Evolutionary conservation across 2,797 vertebrate species (phyloP).

Genomic region (Micrastur ruficollis): DNA sequence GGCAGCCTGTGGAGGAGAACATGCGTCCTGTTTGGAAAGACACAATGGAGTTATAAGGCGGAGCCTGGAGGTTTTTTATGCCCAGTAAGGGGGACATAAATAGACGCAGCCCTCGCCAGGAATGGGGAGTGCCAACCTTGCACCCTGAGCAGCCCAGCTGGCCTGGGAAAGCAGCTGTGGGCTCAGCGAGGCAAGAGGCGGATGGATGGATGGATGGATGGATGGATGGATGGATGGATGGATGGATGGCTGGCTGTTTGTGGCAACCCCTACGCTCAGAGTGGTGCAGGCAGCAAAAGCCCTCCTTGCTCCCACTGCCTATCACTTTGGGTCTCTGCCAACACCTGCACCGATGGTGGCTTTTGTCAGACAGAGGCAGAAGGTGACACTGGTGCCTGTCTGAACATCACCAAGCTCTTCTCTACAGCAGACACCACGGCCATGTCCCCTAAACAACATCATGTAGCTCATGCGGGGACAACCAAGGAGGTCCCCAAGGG

Average conservation of each 20-base stretch:
- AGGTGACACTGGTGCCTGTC: background rate
- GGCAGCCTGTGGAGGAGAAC: background rate
- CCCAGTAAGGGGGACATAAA: background rate
- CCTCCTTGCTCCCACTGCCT: background rate
- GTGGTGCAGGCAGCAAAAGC: background rate
- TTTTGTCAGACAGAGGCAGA: background rate
- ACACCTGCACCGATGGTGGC: background rate
- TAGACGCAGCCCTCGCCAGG: background rate
- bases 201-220: background rate
- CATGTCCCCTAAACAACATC: background rate
- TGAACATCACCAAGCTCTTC: background rate
- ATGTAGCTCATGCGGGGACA: accelerated
- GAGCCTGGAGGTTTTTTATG: background rate
- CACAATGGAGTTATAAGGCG: background rate
- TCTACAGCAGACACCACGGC: background rate
- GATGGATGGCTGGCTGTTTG: background rate
- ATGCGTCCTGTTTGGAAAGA: background rate
- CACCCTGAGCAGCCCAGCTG: background rate
- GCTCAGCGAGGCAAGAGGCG: background rate
- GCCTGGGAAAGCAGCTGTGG: accelerated
- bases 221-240: background rate
- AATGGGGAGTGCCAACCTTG: accelerated
- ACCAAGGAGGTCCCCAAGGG: background rate
- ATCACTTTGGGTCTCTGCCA: background rate
- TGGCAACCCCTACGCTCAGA: background rate